Evolutionary conservation across 1,140 invertebrate species (phyloP).

Genomic region (Contarinia nasturtii): DNA sequence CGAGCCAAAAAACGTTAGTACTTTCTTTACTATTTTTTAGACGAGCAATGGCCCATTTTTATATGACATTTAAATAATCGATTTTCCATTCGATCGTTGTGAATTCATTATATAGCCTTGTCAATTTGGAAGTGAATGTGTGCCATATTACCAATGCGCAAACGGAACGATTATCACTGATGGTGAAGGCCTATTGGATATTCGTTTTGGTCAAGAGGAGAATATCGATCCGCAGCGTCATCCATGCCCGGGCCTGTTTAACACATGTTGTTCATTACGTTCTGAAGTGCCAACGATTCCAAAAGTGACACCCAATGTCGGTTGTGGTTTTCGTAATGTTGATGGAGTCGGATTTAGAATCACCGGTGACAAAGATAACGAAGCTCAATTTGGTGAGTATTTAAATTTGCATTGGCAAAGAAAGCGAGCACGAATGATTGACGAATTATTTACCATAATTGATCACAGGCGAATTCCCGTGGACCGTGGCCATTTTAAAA

Average conservation of each 20-base stretch:
- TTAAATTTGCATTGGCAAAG: too few species aligned
- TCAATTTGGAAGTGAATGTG: slow-evolving; percentile 22
- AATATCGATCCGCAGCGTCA: slow-evolving; percentile 18
- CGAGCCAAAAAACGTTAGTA: too few species aligned
- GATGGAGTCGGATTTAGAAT: slow-evolving; percentile 49
- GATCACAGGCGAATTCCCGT: slow-evolving; percentile 57
- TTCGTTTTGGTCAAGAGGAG: slow-evolving; percentile 26
- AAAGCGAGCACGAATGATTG: too few species aligned
- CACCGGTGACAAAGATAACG: slow-evolving; percentile 34
- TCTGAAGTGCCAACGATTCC: slow-evolving; percentile 10
- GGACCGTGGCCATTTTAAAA: slow-evolving; percentile 57
- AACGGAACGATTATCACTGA: slow-evolving; percentile 40
- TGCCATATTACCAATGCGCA: slow-evolving; percentile 43
- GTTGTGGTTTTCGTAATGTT: slow-evolving; percentile 37
- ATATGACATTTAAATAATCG: too few species aligned
- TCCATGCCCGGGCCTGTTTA: slow-evolving; percentile 31
- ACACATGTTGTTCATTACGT: slow-evolving; percentile 27
- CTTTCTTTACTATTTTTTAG: too few species aligned
- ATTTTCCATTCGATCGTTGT: too few species aligned
- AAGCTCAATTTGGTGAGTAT: slow-evolving; percentile 30
- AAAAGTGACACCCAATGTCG: slow-evolving; percentile 4
- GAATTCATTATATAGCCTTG: background rate
- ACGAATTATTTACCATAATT: too few species aligned
- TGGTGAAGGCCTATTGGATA: slow-evolving; percentile 53
- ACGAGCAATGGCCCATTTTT: too few species aligned